Evolutionary conservation across 2,888 invertebrate genomes (phyloP).

Genomic region (Polydesmus complanatus): DNA sequence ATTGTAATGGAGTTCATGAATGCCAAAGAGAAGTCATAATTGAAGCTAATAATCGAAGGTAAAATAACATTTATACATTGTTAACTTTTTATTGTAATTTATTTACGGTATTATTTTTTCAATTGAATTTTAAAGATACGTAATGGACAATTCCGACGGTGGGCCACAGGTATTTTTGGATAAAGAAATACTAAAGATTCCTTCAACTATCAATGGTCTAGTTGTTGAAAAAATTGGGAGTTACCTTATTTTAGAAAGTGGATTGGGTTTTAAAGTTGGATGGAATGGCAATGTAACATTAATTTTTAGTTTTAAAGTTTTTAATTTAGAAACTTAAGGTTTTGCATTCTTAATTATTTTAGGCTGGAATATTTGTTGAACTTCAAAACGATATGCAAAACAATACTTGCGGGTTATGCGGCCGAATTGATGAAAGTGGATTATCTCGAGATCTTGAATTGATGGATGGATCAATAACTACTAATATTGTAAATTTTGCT

Average conservation of each 20-base stretch:
- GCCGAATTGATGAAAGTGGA: slow-evolving; percentile 53
- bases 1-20: slow-evolving; percentile 38
- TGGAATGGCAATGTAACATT: slow-evolving; percentile 77
- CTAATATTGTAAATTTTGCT: slow-evolving; percentile 32
- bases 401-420: slow-evolving; percentile 68
- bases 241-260: slow-evolving; percentile 51
- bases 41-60: slow-evolving; percentile 56
- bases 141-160: slow-evolving; percentile 21
- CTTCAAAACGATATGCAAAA: slow-evolving; percentile 57
- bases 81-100: background rate
- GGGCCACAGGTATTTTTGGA: slow-evolving; percentile 43
- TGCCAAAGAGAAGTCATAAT: slow-evolving; percentile 44
- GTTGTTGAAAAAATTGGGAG: slow-evolving; percentile 56
- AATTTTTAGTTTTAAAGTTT: slow-evolving; percentile 34
- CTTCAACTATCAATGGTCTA: slow-evolving; percentile 56
- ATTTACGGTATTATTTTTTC: background rate
- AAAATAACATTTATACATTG: slow-evolving; percentile 25
- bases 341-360: slow-evolving; percentile 20
- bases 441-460: slow-evolving; percentile 50
- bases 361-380: slow-evolving; percentile 52
- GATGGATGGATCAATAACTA: slow-evolving; percentile 41
- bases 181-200: slow-evolving; percentile 48
- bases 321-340: background rate
- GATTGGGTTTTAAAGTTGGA: slow-evolving; percentile 38
- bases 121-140: slow-evolving; percentile 8